Conservation (phyloP, 37 sponge, comb jelly and placozoan genomes). For the Mnemiopsis leidyi region DNA sequence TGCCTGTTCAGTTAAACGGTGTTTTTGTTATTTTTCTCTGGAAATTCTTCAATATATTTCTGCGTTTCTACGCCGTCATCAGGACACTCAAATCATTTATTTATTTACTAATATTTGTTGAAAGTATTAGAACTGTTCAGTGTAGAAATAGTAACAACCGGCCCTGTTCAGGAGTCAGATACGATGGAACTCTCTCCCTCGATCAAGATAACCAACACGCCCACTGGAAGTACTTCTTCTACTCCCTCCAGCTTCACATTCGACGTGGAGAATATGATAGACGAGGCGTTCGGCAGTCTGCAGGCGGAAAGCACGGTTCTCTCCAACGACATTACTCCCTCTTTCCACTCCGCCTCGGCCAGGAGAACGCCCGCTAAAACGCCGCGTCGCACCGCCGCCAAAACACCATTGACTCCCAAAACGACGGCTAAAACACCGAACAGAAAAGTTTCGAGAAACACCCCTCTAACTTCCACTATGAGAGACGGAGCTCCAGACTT, state of each 20-base stretch:
- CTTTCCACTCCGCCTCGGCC: neutral
- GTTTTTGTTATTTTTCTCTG: no score
- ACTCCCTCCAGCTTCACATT: neutral
- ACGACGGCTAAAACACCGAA: constrained; percentile 8
- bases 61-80: no score
- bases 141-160: no score
- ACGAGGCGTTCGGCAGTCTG: constrained; percentile 4
- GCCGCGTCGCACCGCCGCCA: neutral
- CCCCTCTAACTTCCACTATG: constrained; percentile 44
- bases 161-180: constrained; percentile 8
- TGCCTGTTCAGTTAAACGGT: no score
- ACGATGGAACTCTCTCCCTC: neutral
- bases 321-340: neutral
- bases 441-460: constrained; percentile 35
- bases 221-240: neutral
- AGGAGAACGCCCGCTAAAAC: neutral
- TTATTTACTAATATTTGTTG: no score
- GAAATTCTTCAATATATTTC: no score
- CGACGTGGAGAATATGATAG: neutral
- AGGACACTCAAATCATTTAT: no score
- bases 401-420: neutral
- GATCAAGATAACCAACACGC: neutral
- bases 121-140: no score
- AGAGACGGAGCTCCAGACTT: neutral
- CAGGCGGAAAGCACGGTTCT: neutral